Percentiles rank a stretch among this genome's conserved stretches.
Conservation (phyloP, 2,797 vertebrate species). For the Bufotes viridis region DNA sequence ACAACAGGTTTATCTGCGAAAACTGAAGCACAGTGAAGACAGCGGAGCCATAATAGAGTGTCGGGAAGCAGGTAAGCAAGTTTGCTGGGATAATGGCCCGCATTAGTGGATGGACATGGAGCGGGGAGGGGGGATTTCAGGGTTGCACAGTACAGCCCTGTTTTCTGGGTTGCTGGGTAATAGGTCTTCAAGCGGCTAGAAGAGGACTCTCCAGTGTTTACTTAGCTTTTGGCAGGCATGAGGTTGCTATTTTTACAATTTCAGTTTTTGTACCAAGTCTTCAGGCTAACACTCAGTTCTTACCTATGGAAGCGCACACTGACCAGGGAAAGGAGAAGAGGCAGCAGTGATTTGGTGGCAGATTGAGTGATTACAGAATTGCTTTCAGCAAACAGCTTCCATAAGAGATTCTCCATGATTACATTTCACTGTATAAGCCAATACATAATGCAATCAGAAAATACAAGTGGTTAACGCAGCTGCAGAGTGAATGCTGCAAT, state of each 20-base stretch:
- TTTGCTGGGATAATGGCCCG: background rate
- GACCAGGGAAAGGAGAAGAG: background rate
- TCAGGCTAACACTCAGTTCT: background rate
- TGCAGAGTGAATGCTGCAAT: conserved; percentile 44
- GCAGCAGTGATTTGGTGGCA: conserved; percentile 11
- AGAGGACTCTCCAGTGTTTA: background rate
- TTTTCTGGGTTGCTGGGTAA: conserved; percentile 23
- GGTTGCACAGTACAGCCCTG: background rate
- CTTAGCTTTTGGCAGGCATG: conserved; percentile 11
- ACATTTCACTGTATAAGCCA: conserved; percentile 46
- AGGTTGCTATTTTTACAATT: conserved; percentile 29
- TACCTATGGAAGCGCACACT: conserved; percentile 20
- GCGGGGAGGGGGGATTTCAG: background rate
- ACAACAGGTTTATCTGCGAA: too few relatives aligned
- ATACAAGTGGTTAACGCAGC: conserved; percentile 51
- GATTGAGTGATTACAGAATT: conserved; percentile 44
- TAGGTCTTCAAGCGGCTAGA: background rate
- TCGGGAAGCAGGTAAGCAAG: too few relatives aligned
- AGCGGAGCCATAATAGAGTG: too few relatives aligned
- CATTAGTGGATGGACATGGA: background rate
- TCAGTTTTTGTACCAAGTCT: background rate
- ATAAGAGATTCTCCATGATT: conserved; percentile 55
- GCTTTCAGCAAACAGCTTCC: conserved; percentile 6
- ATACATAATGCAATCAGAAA: conserved; percentile 61
- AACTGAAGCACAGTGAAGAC: too few relatives aligned